Percentiles rank a stretch among this genome's conserved stretches.
These are phyloP conservation scores for Prionchulus punctatus DNA, from an alignment of 2,888 invertebrate species.

Conservation along the genomic window DNA sequence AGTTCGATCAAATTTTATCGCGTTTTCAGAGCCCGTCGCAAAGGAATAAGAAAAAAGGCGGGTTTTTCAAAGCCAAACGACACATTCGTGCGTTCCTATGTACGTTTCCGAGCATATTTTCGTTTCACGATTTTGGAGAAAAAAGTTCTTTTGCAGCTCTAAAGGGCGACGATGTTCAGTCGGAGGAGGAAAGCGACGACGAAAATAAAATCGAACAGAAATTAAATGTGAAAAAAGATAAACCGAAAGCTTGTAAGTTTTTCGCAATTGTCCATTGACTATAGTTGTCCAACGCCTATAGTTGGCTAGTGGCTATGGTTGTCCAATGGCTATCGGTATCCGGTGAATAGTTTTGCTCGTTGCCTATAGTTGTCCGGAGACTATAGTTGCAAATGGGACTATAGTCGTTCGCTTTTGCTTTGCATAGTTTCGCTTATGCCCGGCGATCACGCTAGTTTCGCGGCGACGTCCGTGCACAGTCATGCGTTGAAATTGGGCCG, in stretches of 20 bases:
- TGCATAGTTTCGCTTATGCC: neutral
- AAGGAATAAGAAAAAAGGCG: conserved; percentile 29
- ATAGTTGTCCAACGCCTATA: no score
- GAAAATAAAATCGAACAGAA: conserved; percentile 7
- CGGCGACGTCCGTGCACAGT: neutral
- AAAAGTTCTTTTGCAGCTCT: conserved; percentile 15
- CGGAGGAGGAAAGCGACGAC: conserved; percentile 26
- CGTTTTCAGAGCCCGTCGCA: no score
- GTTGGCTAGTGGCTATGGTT: no score
- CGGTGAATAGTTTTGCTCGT: no score
- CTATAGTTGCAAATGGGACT: no score
- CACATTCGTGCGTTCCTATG: conserved; percentile 36
- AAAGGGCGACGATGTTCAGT: conserved; percentile 15
- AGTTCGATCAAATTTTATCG: no score
- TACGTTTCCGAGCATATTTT: neutral
- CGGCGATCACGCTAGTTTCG: neutral
- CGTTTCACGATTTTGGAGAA: neutral
- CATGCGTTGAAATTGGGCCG: neutral
- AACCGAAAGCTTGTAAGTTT: conserved; percentile 14
- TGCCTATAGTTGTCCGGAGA: no score
- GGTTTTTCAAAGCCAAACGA: conserved; percentile 38
- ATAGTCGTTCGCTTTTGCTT: neutral
- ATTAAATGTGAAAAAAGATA: neutral
- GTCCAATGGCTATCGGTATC: no score
- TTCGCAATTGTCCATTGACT: no score